Evolutionary conservation across 1,140 invertebrate genomes (phyloP).

Genomic region (Drosophila aff.): DNA sequence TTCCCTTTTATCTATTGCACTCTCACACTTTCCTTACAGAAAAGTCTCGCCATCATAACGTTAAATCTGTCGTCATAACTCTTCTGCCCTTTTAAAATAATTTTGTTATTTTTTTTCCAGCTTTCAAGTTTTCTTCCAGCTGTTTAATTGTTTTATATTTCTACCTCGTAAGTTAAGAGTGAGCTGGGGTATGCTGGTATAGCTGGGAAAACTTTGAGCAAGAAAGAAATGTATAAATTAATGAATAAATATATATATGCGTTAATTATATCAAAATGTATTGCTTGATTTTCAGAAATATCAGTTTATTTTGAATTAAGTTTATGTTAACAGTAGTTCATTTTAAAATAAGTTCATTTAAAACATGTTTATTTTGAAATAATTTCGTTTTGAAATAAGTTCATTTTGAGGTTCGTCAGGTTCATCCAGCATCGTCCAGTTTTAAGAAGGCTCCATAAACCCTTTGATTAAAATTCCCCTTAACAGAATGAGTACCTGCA

Average conservation of each 20-base stretch:
- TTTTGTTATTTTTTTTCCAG: background rate
- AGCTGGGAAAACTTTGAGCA: background rate
- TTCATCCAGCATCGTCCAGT: background rate
- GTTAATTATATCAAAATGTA: background rate
- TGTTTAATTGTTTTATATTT: constrained; percentile 14
- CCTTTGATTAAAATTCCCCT: background rate
- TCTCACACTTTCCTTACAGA: constrained; percentile 12
- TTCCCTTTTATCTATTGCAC: background rate
- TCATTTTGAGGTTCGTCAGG: background rate
- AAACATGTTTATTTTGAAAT: background rate
- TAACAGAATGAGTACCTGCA: background rate
- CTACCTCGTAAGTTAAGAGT: background rate
- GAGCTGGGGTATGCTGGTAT: background rate
- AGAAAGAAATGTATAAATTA: background rate
- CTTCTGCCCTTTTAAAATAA: background rate
- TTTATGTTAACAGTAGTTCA: background rate
- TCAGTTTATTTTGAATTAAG: background rate
- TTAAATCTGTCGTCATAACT: constrained; percentile 16
- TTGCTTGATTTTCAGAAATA: background rate
- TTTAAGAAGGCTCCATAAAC: background rate
- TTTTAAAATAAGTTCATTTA: too few relatives aligned
- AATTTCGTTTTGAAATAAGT: background rate
- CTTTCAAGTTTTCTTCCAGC: background rate
- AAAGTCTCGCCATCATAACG: constrained; percentile 11
- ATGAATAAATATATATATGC: background rate